Base-by-base conservation (phyloP, 2,888 invertebrate species). In the Gymnosoma rotundatum region DNA sequence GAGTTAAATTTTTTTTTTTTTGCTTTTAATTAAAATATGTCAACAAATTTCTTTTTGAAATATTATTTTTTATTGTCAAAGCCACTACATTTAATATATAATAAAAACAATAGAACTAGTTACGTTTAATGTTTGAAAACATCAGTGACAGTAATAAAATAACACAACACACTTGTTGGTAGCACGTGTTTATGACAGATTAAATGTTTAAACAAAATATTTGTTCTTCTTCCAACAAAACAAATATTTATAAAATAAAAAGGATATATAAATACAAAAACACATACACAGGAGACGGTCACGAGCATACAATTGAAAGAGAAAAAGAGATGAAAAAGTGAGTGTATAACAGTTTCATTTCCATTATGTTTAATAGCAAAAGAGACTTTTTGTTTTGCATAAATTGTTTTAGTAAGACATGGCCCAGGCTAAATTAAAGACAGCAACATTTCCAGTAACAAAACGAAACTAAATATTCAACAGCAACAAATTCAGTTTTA, bases 401-500 rank as follows among this genome's bases (percentile, higher is more conserved):
- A 38, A 7, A n/a, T 63, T 45, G 14, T 18, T 50, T 0, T 25
- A 18, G 4, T 4, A 38, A 72, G 54, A 14, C 20, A n/a, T 48
- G n/a, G 58, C 60, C 79, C 79, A 72, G 79, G 50, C 66, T 76
- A 50, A 50, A 74, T 60, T 54, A 45, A 18, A 20, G 0, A 25
- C 7, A 63, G 21, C 38, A 63, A 21, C 38, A 60, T 66, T 81
- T 78, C 74, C 84, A 78, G 74, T 84, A 74, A 78, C 78, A 81
- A 66, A 70, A 78, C 5, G 21, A 48, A 67, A n/a, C 7, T 48
- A 42, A 70, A 45, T 78, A 78, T 54, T 81, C 74, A 69, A 78
- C 84, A 76, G 70, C 81, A 84, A 81, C 81, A 81, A 79, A 81
- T 81, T 84, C 84, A 84, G 84, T 84, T 81, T 60, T 48, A 54